These are phyloP conservation scores for Amiota mariae DNA, from an alignment of 2,888 invertebrate species.

Conservation along the genomic window DNA sequence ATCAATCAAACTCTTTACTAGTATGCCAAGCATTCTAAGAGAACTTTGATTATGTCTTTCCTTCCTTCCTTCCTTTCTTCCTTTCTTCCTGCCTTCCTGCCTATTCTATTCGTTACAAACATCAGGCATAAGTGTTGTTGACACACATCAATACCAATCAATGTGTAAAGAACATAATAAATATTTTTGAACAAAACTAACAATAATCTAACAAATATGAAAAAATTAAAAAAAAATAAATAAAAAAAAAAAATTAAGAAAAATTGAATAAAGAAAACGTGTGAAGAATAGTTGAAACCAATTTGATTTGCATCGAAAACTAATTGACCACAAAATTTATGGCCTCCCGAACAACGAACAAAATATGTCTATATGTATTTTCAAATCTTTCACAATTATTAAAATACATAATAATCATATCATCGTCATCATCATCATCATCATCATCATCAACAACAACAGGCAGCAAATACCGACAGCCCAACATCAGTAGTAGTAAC, in stretches of 20 bases:
- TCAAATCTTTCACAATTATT: slow-evolving; percentile 70
- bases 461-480: slow-evolving; percentile 30
- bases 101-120: too few relatives aligned
- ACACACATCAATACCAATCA: too few relatives aligned
- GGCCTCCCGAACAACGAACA: slow-evolving; percentile 47
- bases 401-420: slow-evolving; percentile 71
- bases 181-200: slow-evolving; percentile 24
- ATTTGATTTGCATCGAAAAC: slow-evolving; percentile 69
- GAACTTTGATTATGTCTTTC: too few relatives aligned
- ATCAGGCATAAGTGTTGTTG: too few relatives aligned
- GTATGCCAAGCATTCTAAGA: too few relatives aligned
- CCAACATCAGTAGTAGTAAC: slow-evolving; percentile 31
- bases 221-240: slow-evolving; percentile 27
- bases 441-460: slow-evolving; percentile 52
- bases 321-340: slow-evolving; percentile 67
- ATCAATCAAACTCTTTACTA: too few relatives aligned
- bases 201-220: slow-evolving; percentile 41
- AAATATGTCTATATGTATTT: slow-evolving; percentile 37
- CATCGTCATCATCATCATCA: slow-evolving; percentile 65
- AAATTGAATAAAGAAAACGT: slow-evolving; percentile 59
- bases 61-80: too few relatives aligned
- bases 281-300: slow-evolving; percentile 68
- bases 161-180: too few relatives aligned
- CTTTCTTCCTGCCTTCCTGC: too few relatives aligned
- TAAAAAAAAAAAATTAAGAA: too few relatives aligned